Percentiles rank a stretch among this genome's conserved stretches.
Evolutionary conservation across 2,888 invertebrate genomes (phyloP).

Genomic region (Spodoptera littoralis): DNA sequence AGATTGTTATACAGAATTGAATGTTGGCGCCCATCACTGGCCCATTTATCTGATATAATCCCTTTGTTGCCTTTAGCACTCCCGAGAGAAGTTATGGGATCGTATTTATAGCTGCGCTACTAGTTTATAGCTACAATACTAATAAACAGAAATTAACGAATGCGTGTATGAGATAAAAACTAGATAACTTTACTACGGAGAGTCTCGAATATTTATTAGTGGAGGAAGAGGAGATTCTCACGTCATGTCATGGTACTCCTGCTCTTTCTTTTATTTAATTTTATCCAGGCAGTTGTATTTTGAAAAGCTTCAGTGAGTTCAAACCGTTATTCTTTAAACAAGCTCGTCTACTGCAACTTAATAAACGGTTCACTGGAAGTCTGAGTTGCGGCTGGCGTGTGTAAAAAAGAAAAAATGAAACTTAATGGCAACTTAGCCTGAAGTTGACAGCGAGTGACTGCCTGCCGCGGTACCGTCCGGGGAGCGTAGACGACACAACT

Average conservation of each 20-base stretch:
- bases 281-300: background rate
- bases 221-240: too few relatives aligned
- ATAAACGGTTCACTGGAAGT: slow-evolving; percentile 47
- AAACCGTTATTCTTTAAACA: slow-evolving; percentile 24
- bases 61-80: slow-evolving; percentile 5
- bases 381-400: slow-evolving; percentile 56
- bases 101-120: slow-evolving; percentile 21
- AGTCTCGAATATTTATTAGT: too few relatives aligned
- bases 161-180: too few relatives aligned
- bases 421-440: slow-evolving; percentile 75
- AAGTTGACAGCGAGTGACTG: slow-evolving; percentile 78
- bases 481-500: slow-evolving; percentile 55
- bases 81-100: slow-evolving; percentile 11
- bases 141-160: slow-evolving; percentile 1
- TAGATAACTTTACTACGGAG: too few relatives aligned
- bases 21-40: slow-evolving; percentile 12
- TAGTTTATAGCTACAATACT: slow-evolving; percentile 5
- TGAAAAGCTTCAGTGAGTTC: slow-evolving; percentile 1
- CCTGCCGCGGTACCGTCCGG: slow-evolving; percentile 55
- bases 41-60: slow-evolving; percentile 27
- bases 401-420: slow-evolving; percentile 69
- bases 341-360: slow-evolving; percentile 40
- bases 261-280: too few relatives aligned
- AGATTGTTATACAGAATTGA: slow-evolving; percentile 6
- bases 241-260: too few relatives aligned